These are phyloP conservation scores for Cephalopterus ornatus DNA, from an alignment of 2,113 vertebrate species.

Conservation along the genomic window DNA sequence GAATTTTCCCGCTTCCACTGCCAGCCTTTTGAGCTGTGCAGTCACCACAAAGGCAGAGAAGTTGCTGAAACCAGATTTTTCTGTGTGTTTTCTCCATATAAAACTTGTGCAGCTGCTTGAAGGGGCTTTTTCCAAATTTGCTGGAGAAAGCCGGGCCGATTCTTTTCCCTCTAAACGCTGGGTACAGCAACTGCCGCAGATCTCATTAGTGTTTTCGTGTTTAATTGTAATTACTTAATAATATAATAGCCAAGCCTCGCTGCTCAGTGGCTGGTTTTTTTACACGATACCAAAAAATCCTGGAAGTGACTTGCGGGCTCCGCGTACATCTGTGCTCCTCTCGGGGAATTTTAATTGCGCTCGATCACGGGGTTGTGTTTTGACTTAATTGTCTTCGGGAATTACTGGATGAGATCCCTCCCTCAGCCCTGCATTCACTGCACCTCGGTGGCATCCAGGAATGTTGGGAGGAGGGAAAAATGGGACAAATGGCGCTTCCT, in stretches of 20 bases:
- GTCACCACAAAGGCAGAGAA: neutral
- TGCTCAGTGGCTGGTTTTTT: slow-evolving; percentile 26
- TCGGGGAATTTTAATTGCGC: slow-evolving; percentile 54
- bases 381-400: slow-evolving; percentile 29
- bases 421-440: neutral
- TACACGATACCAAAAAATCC: slow-evolving; percentile 45
- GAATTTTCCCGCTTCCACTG: neutral
- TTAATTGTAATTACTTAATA: slow-evolving; percentile 57
- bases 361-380: slow-evolving; percentile 37
- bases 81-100: neutral
- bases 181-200: neutral
- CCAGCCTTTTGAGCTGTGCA: neutral
- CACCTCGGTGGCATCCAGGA: neutral
- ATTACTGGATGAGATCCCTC: neutral
- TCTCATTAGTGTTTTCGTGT: slow-evolving; percentile 41
- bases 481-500: neutral
- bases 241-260: slow-evolving; percentile 27
- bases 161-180: neutral
- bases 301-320: slow-evolving; percentile 10
- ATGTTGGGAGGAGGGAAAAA: neutral
- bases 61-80: neutral
- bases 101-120: neutral
- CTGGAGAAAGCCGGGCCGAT: neutral
- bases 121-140: neutral
- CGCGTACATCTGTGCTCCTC: slow-evolving; percentile 22